Evolutionary conservation across 1,140 invertebrate species (phyloP), one percentile per base, ranked within the genome.

Genomic region (Drosophila quadrilineata): DNA sequence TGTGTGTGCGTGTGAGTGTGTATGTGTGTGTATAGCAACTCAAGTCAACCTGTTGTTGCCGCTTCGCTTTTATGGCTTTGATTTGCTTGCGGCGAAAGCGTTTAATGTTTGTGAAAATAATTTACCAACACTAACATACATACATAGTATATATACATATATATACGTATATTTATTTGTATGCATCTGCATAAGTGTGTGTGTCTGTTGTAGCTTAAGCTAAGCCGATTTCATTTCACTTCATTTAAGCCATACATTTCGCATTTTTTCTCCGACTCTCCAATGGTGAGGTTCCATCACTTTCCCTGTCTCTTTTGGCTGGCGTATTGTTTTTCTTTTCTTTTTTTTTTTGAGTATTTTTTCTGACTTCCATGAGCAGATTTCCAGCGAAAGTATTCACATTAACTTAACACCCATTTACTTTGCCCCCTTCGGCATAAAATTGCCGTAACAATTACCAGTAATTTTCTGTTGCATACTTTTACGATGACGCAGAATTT

Each of bases 181-280:
- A 10, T 35, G 16, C 12, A 4, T 26, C 12, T 19, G 5, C 26
- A 22, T 22, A 10, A 33, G 3, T 31, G 17, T 40, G 16, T 31
- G 45, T 41, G 24, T 38, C 12, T 41, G 33, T 33, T 21, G 16
- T 62, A 63, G 67, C 71, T 74, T 73, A 63, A 28, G 52, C 36
- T 64, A 74, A 74, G 71, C 71, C 71, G 71, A 74, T 58, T 62
- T 74, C 52, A 49, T 75, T 75, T 74, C 57, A 69, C 64, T 74
- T 74, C 53, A 74, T 73, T 73, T 62, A 56, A 67, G 71, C 57
- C 31, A 22, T 52, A 26, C 52, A 56, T 53, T 41, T 59, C 28
- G 21, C 10, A 26, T 14, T 6, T 38, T 28, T 50, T 53, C 43
- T 38, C 26, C 46, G n/a, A n/a, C n/a, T n/a, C n/a, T n/a, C n/a